phyloP scores from a whole-genome alignment of 1,140 invertebrate genomes.

The Frieseomelitta varia region DNA sequence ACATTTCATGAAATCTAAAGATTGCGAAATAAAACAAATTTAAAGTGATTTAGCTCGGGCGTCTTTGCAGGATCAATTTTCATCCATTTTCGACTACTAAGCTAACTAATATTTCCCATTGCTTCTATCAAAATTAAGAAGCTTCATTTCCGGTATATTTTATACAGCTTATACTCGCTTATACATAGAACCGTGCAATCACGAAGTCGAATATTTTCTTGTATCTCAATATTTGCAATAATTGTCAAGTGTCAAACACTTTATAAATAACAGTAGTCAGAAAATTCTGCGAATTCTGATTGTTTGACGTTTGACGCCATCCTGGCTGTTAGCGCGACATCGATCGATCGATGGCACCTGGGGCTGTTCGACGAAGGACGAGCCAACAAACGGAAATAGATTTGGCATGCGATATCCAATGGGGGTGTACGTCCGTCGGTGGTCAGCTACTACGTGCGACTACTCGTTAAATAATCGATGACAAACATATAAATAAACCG shows the following conservation, averaged over 20 bases:
- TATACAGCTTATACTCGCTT: no score
- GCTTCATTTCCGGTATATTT: no score
- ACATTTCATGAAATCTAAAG: background rate
- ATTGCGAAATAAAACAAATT: no score
- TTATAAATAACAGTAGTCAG: background rate
- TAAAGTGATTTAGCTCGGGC: background rate
- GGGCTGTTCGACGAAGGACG: conserved; percentile 34
- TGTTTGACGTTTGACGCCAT: background rate
- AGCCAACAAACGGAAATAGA: conserved; percentile 38
- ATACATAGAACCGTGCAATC: no score
- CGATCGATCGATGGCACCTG: conserved; percentile 35
- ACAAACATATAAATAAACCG: conserved; percentile 28
- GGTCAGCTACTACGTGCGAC: background rate
- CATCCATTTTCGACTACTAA: background rate
- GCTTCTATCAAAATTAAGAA: no score
- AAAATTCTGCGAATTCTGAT: background rate
- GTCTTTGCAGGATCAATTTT: background rate
- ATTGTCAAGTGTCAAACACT: background rate
- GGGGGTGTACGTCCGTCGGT: background rate
- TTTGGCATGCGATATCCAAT: conserved; percentile 24
- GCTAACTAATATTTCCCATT: no score
- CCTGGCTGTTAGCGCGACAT: background rate
- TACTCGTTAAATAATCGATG: conserved; percentile 45
- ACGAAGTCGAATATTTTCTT: no score
- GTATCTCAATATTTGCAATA: background rate